These are phyloP conservation scores for Arge pagana DNA, from an alignment of 2,888 invertebrate genomes.

Conservation along the genomic window DNA sequence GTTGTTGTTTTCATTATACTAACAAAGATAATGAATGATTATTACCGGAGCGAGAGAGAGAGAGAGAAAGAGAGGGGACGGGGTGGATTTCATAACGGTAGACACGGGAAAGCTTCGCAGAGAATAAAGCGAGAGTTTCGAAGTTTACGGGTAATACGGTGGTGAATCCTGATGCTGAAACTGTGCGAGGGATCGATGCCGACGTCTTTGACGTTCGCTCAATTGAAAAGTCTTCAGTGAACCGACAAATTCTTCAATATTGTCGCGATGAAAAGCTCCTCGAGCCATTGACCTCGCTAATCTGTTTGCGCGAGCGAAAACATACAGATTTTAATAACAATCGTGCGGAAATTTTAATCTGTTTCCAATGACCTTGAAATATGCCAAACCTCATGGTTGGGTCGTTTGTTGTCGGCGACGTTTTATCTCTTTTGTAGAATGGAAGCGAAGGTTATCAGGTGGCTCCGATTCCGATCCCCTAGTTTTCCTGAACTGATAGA, in stretches of 20 bases:
- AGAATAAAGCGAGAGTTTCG: constrained; percentile 10
- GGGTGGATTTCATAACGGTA: constrained; percentile 18
- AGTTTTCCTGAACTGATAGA: too few species aligned
- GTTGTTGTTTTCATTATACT: constrained; percentile 46
- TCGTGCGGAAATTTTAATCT: background rate
- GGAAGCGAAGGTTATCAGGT: too few species aligned
- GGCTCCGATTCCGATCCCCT: too few species aligned
- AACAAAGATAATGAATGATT: constrained; percentile 55
- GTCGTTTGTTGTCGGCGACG: too few species aligned
- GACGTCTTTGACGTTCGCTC: constrained; percentile 53
- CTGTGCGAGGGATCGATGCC: constrained; percentile 17
- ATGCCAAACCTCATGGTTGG: too few species aligned
- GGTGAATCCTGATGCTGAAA: constrained; percentile 30
- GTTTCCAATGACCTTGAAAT: too few species aligned
- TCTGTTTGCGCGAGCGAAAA: too few species aligned
- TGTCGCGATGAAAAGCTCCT: constrained; percentile 53
- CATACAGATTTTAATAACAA: too few species aligned
- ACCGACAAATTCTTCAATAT: constrained; percentile 58
- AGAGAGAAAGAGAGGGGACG: constrained; percentile 15
- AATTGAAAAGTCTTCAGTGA: constrained; percentile 47
- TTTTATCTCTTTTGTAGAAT: too few species aligned
- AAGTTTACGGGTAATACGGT: constrained; percentile 22
- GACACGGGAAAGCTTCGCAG: constrained; percentile 11
- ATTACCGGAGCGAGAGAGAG: constrained; percentile 39
- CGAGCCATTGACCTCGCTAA: constrained; percentile 13